phyloP scores from a whole-genome alignment of 1,140 invertebrate genomes.

The Agraylea sexmaculata region DNA sequence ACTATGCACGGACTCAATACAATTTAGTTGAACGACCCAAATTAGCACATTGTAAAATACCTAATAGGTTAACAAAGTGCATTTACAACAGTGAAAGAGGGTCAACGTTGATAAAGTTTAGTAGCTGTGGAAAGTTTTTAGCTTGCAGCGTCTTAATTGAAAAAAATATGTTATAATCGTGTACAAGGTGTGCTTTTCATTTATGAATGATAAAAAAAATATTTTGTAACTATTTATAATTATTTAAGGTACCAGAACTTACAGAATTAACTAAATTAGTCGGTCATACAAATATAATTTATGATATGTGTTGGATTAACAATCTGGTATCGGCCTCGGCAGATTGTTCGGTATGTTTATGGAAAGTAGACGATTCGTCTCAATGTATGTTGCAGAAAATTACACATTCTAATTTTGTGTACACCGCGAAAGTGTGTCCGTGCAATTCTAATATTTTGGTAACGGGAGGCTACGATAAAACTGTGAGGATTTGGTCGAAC shows the following conservation, averaged over 20 bases:
- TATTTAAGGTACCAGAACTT: constrained; percentile 22
- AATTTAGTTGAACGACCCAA: constrained; percentile 9
- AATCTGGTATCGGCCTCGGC: constrained; percentile 23
- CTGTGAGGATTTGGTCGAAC: constrained; percentile 23
- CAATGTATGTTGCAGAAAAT: constrained; percentile 21
- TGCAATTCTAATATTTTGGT: constrained; percentile 21
- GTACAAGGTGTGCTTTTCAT: too few relatives aligned
- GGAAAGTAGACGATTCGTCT: constrained; percentile 18
- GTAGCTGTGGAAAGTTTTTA: constrained; percentile 24
- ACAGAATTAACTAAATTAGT: constrained; percentile 21
- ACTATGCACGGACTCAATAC: background rate
- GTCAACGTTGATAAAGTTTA: constrained; percentile 25
- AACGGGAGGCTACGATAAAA: constrained; percentile 26
- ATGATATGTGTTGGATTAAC: constrained; percentile 24
- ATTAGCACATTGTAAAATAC: constrained; percentile 20
- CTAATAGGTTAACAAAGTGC: constrained; percentile 22
- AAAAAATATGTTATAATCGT: constrained; percentile 22
- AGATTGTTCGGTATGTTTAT: constrained; percentile 23
- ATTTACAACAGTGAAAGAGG: constrained; percentile 22
- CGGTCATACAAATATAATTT: constrained; percentile 24
- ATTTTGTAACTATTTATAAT: constrained; percentile 4
- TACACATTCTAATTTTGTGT: constrained; percentile 26
- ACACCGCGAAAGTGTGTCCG: constrained; percentile 22
- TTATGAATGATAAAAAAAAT: background rate
- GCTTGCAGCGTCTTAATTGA: constrained; percentile 21